Evolutionary conservation across 2,113 vertebrate genomes (phyloP), one percentile per base, ranked within the genome.

Genomic region (Brachypodius melanocephalos): DNA sequence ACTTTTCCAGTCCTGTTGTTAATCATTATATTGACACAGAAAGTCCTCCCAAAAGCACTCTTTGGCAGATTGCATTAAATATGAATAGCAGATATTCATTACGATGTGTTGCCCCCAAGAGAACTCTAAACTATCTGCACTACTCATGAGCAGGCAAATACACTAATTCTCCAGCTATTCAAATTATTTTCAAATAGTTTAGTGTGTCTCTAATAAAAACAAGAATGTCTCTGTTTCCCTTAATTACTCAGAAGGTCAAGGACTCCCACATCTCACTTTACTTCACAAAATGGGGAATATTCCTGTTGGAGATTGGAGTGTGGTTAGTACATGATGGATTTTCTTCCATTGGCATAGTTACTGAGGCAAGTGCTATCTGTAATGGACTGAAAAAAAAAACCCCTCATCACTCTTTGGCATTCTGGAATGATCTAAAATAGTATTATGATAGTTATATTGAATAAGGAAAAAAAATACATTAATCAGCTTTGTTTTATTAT

Each of bases 51-150:
- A 93, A 94, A 97, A 95, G 94, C 91, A 90, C 90, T 96, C 93
- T 95, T 96, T 95, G 96, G 96, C 93, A 96, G 91, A 95, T 97
- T 96, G 85, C 93, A 97, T 97, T 96, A 96, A 96, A 97, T 95
- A 94, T 95, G 94, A 96, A 93, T 94, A 95, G 93, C 93, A 95
- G 97, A 96, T 97, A 97, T 96, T 97, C 97, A 95, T 94, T 96
- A 94, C 85, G 62, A 95, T 97, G 91, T 95, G 96, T 96, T 96
- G 92, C 73, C 94, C 96, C 95, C 95, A 89, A 74, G 94, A 95
- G 95, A 95, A 90, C 91, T 89, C 91, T 96, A 95, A 97, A 95
- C 89, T 97, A 90, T 94, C 88, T 91, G 88, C 89, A 88, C 85
- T 95, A 89, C 91, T 95, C 76, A 93, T 88, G 89, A 94, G 83